phyloP scores from a whole-genome alignment of 2,888 invertebrate genomes.

The Taphrorychus bicolor region DNA sequence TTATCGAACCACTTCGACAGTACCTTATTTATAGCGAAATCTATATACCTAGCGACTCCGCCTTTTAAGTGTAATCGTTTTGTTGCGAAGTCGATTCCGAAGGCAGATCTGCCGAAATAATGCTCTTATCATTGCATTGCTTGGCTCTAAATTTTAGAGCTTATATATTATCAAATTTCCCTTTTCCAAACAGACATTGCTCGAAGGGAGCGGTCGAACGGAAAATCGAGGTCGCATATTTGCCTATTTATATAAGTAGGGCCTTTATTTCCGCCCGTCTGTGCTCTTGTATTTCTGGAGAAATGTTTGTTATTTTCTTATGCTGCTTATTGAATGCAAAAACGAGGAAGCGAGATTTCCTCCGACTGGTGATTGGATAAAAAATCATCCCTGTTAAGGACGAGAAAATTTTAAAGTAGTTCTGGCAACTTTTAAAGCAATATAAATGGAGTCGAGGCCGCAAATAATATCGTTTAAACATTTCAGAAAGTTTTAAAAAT shows the following conservation, averaged over 20 bases:
- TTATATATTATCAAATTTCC: conserved; percentile 8
- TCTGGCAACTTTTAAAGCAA: no score
- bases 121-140: conserved; percentile 24
- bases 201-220: conserved; percentile 6
- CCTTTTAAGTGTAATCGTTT: conserved; percentile 38
- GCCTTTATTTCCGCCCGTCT: neutral
- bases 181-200: neutral
- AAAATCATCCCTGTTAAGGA: no score
- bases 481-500: no score
- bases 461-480: no score
- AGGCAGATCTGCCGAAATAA: conserved; percentile 31
- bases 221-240: conserved; percentile 6
- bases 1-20: conserved; percentile 32
- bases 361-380: no score
- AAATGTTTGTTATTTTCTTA: neutral
- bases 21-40: conserved; percentile 34
- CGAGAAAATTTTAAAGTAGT: no score
- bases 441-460: no score
- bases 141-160: conserved; percentile 4
- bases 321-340: no score
- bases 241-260: neutral
- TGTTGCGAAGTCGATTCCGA: conserved; percentile 28
- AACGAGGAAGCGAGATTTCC: no score
- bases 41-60: conserved; percentile 26
- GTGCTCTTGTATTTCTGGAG: neutral